Evolutionary conservation across 64 coral and sea anemone genomes (phyloP).

Genomic region (Actinia tenebrosa): DNA sequence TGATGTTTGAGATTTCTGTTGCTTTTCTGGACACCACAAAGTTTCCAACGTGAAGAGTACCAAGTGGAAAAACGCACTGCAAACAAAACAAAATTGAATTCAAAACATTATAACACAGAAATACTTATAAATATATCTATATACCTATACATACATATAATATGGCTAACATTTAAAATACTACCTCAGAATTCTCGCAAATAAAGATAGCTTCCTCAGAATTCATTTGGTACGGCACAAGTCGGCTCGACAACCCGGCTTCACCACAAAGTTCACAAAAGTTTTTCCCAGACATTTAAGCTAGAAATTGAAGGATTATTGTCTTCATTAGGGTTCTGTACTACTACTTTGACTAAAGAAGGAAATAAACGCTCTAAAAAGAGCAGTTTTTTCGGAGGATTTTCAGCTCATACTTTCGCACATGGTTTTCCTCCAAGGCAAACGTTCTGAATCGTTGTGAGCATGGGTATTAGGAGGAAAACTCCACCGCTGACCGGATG

Average conservation of each 20-base stretch:
- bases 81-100: not conserved
- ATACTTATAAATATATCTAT: not conserved
- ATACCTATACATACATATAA: not conserved
- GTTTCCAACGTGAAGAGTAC: not conserved
- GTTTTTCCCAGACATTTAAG: constrained; percentile 27
- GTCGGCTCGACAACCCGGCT: constrained; percentile 19
- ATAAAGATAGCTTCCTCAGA: constrained; percentile 54
- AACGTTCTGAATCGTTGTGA: constrained; percentile 25
- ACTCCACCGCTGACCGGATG: not conserved
- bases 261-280: constrained; percentile 36
- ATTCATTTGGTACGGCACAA: constrained; percentile 40
- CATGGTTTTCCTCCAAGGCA: not conserved
- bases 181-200: constrained; percentile 48
- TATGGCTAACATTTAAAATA: not conserved
- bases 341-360: not conserved
- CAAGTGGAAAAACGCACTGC: constrained; percentile 43
- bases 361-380: not conserved
- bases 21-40: constrained; percentile 36
- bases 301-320: not conserved
- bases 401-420: not conserved
- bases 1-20: constrained; percentile 23
- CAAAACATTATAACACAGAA: not conserved
- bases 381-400: not conserved
- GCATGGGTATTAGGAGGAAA: not conserved
- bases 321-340: not conserved